These are phyloP conservation scores for Beris chalybata DNA, from an alignment of 2,888 invertebrate genomes.

Conservation along the genomic window DNA sequence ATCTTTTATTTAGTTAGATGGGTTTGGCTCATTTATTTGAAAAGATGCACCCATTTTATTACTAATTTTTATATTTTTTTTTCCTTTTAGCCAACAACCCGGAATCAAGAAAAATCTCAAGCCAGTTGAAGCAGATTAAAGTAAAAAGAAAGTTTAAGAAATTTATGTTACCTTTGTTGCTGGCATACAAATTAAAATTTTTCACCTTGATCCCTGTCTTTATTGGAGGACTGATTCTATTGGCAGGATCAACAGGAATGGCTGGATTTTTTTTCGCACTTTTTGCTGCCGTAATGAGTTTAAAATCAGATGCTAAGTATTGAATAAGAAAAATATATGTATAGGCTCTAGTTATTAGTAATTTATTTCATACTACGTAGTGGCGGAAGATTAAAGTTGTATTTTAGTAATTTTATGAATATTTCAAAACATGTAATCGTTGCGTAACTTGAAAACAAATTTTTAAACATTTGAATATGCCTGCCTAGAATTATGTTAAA, in stretches of 20 bases:
- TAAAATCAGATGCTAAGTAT: slow-evolving; percentile 56
- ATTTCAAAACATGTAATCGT: no score
- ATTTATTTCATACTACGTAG: no score
- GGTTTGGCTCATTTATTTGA: no score
- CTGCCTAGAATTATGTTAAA: no score
- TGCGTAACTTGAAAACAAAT: no score
- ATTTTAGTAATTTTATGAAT: no score
- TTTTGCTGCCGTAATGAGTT: slow-evolving; percentile 79
- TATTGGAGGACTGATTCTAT: slow-evolving; percentile 68
- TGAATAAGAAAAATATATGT: not conserved
- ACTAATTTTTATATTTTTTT: no score
- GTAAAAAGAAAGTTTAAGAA: slow-evolving; percentile 66
- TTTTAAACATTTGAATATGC: no score
- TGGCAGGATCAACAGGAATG: slow-evolving; percentile 77
- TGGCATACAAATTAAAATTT: slow-evolving; percentile 84
- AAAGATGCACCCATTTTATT: no score
- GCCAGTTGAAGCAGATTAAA: slow-evolving; percentile 46
- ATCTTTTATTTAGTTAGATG: no score
- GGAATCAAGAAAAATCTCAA: not conserved
- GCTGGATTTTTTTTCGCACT: slow-evolving; percentile 88
- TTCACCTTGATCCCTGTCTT: slow-evolving; percentile 75
- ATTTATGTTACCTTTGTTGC: slow-evolving; percentile 71
- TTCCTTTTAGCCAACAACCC: not conserved
- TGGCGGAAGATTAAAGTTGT: no score
- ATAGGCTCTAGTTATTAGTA: no score